Evolutionary conservation across 2,888 invertebrate genomes (phyloP).

Genomic region (Tanytarsus gracilentus): DNA sequence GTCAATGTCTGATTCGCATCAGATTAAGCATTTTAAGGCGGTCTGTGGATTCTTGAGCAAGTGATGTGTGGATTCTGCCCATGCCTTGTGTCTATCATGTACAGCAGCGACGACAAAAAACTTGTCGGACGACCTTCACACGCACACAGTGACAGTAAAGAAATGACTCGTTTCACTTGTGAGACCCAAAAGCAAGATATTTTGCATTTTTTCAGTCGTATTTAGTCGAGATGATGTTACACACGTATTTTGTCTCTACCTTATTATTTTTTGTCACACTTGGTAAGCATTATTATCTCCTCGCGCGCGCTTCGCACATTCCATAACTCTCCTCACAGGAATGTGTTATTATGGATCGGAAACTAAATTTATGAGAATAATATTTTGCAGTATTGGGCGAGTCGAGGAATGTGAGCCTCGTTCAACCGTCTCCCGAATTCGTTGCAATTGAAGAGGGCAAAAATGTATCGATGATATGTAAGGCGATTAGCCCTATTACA

Average conservation of each 20-base stretch:
- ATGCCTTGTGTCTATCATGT: neutral
- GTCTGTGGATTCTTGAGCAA: neutral
- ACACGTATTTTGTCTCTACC: neutral
- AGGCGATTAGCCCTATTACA: neutral
- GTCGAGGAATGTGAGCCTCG: neutral
- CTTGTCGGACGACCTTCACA: conserved; percentile 9
- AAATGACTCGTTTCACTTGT: neutral
- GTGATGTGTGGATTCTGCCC: neutral
- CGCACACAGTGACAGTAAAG: neutral
- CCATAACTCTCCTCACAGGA: no score
- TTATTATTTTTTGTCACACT: neutral
- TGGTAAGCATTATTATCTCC: no score
- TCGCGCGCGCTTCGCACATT: no score
- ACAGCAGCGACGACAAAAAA: neutral
- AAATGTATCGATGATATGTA: neutral
- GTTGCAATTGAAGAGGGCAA: neutral
- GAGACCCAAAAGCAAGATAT: neutral
- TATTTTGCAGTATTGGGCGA: no score
- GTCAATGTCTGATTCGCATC: neutral
- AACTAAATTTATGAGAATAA: no score
- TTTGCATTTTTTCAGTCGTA: conserved; percentile 8
- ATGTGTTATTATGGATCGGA: no score
- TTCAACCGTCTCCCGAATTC: neutral
- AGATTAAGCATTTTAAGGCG: neutral
- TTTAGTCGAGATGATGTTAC: neutral